Percentiles rank a stretch among this genome's conserved stretches.
Conservation (phyloP, 2,113 vertebrate genomes). For the Rhinolophus sinicus region DNA sequence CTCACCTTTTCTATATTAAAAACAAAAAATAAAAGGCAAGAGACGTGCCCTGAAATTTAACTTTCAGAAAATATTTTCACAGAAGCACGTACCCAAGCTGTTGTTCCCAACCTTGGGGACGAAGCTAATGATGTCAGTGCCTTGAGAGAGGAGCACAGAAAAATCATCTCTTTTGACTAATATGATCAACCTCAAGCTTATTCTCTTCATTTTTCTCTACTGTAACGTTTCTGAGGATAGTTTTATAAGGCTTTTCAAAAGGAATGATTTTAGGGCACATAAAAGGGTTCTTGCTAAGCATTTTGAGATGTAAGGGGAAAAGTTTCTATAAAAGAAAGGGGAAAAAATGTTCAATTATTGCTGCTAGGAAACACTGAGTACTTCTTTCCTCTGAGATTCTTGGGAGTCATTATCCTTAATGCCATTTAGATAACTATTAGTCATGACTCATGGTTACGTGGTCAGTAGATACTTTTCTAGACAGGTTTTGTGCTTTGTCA, state of each 20-base stretch:
- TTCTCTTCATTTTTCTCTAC: not conserved
- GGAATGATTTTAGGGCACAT: not conserved
- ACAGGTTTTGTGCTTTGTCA: slow-evolving; percentile 40
- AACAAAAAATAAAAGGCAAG: slow-evolving; percentile 19
- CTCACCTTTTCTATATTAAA: slow-evolving; percentile 55
- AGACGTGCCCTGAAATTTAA: not conserved
- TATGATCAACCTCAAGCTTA: not conserved
- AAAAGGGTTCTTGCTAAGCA: not conserved
- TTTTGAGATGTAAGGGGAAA: not conserved
- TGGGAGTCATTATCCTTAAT: slow-evolving; percentile 51
- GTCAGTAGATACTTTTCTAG: slow-evolving; percentile 59
- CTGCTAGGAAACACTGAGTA: not conserved
- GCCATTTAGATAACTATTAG: slow-evolving; percentile 64
- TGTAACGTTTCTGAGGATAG: not conserved
- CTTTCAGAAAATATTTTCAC: not conserved
- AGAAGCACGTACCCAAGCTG: not conserved
- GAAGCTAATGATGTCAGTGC: not conserved
- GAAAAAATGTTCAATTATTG: not conserved
- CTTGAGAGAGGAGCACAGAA: not conserved
- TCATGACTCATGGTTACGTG: slow-evolving; percentile 57
- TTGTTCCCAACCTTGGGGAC: not conserved
- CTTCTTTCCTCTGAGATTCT: not conserved
- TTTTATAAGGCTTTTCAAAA: not conserved
- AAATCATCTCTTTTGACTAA: not conserved
- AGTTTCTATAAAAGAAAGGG: not conserved